A percentile compares a stretch with the other conserved stretches of the same genome.
Conservation (phyloP, 1,140 invertebrate species). For the Medauroidea extradentata region DNA sequence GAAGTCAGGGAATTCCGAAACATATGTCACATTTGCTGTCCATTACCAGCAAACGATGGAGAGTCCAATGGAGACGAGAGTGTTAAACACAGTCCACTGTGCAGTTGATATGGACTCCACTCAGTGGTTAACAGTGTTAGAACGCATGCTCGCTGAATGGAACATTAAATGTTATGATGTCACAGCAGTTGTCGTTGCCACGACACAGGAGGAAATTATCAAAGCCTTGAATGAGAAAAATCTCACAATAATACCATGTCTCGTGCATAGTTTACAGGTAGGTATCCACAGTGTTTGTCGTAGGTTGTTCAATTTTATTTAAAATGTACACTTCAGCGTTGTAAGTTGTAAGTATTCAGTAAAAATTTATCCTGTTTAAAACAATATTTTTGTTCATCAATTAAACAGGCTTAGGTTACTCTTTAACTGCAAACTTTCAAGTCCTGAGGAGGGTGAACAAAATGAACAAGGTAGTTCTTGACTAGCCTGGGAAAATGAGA, state of each 20-base stretch:
- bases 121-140: constrained; percentile 42
- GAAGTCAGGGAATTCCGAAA: constrained; percentile 43
- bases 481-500: too few relatives aligned
- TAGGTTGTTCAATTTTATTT: too few relatives aligned
- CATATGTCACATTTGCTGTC: constrained; percentile 44
- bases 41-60: constrained; percentile 45
- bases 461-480: too few relatives aligned
- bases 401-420: too few relatives aligned
- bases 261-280: constrained; percentile 46
- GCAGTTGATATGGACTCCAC: constrained; percentile 2
- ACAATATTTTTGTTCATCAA: background rate
- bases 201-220: constrained; percentile 37
- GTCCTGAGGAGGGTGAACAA: too few relatives aligned
- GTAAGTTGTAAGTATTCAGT: too few relatives aligned
- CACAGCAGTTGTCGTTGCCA: constrained; percentile 45
- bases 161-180: constrained; percentile 42
- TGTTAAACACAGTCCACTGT: constrained; percentile 16
- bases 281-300: background rate
- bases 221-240: constrained; percentile 37
- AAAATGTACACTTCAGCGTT: too few relatives aligned
- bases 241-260: constrained; percentile 45
- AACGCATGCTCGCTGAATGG: constrained; percentile 45
- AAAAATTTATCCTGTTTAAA: background rate
- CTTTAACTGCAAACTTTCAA: too few relatives aligned
- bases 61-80: constrained; percentile 37